Conservation (phyloP, 2,113 vertebrate species). For the Sphaerodactylus townsendi region DNA sequence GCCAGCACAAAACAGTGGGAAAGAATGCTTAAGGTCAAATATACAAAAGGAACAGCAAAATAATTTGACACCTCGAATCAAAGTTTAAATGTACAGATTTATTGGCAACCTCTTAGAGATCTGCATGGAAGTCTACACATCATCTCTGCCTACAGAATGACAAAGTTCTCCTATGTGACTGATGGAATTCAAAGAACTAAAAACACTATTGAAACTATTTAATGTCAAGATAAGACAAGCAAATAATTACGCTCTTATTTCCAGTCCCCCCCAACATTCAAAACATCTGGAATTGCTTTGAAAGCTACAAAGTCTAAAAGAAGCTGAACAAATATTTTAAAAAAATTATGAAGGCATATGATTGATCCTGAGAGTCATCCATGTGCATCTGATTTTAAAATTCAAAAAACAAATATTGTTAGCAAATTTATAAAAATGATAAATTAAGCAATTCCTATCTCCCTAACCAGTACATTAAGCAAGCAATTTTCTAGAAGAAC, state of each 20-base stretch:
- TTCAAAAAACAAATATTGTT: neutral
- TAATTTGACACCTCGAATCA: conserved; percentile 18
- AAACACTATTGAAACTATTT: neutral
- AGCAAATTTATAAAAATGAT: neutral
- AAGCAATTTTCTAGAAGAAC: neutral
- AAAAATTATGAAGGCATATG: neutral
- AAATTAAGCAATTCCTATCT: neutral
- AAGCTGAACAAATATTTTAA: neutral
- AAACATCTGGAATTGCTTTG: neutral
- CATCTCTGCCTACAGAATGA: conserved; percentile 1
- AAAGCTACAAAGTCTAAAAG: neutral
- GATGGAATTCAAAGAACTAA: neutral
- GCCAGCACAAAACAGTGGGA: neutral
- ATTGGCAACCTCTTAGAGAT: conserved; percentile 20
- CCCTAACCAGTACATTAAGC: neutral
- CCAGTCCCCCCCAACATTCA: neutral
- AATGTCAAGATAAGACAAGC: neutral
- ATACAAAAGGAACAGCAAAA: neutral
- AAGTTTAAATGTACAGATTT: conserved; percentile 11
- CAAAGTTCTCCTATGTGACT: neutral
- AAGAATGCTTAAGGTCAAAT: neutral
- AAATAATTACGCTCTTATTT: neutral
- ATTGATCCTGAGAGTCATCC: neutral
- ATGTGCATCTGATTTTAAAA: neutral
- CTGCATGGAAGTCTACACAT: neutral